A percentile compares a stretch with the other conserved stretches of the same genome.
phyloP scores from a whole-genome alignment of 2,888 invertebrate genomes.

The Sthenelais limicola region DNA sequence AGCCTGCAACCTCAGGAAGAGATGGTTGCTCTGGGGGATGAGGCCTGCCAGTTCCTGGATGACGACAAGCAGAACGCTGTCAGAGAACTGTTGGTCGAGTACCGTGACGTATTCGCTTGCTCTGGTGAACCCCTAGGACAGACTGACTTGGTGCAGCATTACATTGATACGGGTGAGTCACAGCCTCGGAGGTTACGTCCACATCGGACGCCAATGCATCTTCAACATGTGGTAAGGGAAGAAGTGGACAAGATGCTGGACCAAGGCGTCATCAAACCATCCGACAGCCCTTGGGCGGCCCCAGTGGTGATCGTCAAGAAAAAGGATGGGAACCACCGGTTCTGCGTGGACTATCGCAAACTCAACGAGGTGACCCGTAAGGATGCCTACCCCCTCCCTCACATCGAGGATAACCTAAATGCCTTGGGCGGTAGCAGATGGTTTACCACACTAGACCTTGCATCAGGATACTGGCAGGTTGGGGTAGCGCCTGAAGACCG shows the following conservation, averaged over 20 bases:
- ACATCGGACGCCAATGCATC: neutral
- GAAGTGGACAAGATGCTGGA: neutral
- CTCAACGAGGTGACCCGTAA: neutral
- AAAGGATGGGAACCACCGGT: slow-evolving; percentile 7
- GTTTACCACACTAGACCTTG: neutral
- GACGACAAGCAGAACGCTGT: too few species aligned
- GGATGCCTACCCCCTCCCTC: slow-evolving; percentile 11
- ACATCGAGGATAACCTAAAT: neutral
- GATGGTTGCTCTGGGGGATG: too few species aligned
- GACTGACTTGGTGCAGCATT: neutral
- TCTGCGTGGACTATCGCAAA: slow-evolving; percentile 16
- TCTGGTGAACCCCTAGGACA: neutral
- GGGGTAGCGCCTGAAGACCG: slow-evolving; percentile 47
- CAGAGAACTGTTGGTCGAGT: too few species aligned
- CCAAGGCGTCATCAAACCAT: neutral
- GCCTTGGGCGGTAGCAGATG: neutral
- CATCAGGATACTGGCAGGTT: slow-evolving; percentile 54
- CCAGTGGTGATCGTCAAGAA: slow-evolving; percentile 6
- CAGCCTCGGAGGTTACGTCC: neutral
- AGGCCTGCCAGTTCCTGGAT: too few species aligned
- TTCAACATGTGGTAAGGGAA: neutral
- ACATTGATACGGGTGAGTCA: neutral
- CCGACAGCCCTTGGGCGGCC: neutral
- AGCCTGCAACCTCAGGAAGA: too few species aligned
- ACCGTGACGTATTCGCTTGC: too few species aligned